phyloP scores from a whole-genome alignment of 2,797 vertebrate genomes.

The Falco berigora region DNA sequence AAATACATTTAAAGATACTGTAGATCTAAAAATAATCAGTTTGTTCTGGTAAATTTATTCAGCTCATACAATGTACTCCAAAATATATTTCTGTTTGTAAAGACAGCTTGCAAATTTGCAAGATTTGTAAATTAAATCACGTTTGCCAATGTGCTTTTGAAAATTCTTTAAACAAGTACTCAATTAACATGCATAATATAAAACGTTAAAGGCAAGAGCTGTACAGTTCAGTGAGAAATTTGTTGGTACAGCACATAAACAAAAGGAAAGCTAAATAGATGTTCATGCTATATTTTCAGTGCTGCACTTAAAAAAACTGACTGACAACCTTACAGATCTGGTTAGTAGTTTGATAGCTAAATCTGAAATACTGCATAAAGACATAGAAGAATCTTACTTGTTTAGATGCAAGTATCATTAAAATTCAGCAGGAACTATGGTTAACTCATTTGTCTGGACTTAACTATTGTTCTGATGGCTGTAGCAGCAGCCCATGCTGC shows the following conservation, averaged over 20 bases:
- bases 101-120: neutral
- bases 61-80: neutral
- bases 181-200: neutral
- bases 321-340: neutral
- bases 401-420: neutral
- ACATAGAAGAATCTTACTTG: neutral
- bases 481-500: neutral
- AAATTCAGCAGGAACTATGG: neutral
- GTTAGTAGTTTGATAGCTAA: neutral
- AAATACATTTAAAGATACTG: neutral
- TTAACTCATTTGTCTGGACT: neutral
- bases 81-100: constrained; percentile 42
- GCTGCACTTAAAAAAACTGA: neutral
- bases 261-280: neutral
- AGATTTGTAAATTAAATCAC: neutral
- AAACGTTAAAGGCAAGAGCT: neutral
- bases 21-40: constrained; percentile 38
- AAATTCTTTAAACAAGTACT: neutral
- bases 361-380: neutral
- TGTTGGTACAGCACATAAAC: neutral
- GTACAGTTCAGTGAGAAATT: neutral
- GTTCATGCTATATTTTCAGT: neutral
- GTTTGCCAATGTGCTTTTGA: neutral
- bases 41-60: constrained; percentile 49
- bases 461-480: neutral